Conservation (phyloP, 2,797 vertebrate species). For the Anomalospiza imberbis region DNA sequence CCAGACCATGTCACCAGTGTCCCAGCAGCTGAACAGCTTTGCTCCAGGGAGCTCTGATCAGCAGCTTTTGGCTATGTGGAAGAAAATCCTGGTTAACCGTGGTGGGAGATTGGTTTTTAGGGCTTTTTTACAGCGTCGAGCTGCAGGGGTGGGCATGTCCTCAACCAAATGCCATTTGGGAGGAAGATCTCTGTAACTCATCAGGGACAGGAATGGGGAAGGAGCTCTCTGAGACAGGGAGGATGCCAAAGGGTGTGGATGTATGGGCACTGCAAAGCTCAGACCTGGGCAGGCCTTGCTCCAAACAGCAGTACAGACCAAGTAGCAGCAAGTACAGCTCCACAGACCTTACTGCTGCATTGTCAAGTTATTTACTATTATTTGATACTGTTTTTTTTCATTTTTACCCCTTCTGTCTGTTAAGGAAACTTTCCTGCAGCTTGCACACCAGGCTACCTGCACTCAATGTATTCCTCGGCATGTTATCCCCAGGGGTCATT, state of each 20-base stretch:
- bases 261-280: not conserved
- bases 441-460: not conserved
- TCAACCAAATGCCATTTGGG: not conserved
- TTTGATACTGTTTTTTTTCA: not conserved
- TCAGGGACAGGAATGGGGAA: not conserved
- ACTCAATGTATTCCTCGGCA: not conserved
- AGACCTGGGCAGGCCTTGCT: not conserved
- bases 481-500: not conserved
- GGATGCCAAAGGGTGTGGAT: not conserved
- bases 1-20: fast-evolving
- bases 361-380: not conserved
- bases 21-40: not conserved
- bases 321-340: not conserved
- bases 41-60: not conserved
- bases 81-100: not conserved
- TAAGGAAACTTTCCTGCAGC: not conserved
- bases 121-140: not conserved
- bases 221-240: fast-evolving
- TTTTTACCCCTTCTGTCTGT: not conserved
- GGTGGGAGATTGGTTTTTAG: not conserved
- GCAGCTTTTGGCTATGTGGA: not conserved
- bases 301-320: not conserved
- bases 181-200: not conserved
- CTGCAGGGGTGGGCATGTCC: not conserved
- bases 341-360: not conserved